phyloP scores from a whole-genome alignment of 2,888 invertebrate genomes.

The Neoitamus cyanurus region DNA sequence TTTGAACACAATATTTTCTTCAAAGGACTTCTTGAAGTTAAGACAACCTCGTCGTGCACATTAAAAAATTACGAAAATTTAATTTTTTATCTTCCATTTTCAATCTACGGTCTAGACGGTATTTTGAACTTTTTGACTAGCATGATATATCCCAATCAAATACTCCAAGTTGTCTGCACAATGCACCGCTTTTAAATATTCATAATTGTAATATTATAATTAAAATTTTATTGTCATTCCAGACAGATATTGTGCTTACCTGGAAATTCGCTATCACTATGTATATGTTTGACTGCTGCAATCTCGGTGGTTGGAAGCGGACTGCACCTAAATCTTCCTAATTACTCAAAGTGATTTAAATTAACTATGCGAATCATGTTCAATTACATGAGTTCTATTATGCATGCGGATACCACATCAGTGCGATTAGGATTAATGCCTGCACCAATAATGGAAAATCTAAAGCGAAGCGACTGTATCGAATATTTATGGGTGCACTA shows the following conservation, averaged over 20 bases:
- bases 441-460: slow-evolving; percentile 2
- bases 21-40: no score
- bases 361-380: slow-evolving; percentile 30
- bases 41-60: no score
- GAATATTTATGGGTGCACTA: background rate
- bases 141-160: background rate
- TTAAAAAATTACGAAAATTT: no score
- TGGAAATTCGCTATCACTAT: background rate
- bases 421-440: slow-evolving; percentile 27
- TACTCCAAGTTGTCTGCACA: background rate
- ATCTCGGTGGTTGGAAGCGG: background rate
- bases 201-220: background rate
- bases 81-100: no score
- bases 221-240: background rate
- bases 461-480: background rate
- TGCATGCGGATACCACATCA: slow-evolving; percentile 23
- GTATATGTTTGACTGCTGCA: background rate
- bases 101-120: no score
- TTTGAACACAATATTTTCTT: no score
- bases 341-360: slow-evolving; percentile 34
- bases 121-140: no score
- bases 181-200: background rate
- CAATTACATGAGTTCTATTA: slow-evolving; percentile 17
- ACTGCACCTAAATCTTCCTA: background rate
- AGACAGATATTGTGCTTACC: background rate